Evolutionary conservation across 2,888 invertebrate genomes (phyloP), one percentile per base, ranked within the genome.

Genomic region (Epistrophe grossulariae): DNA sequence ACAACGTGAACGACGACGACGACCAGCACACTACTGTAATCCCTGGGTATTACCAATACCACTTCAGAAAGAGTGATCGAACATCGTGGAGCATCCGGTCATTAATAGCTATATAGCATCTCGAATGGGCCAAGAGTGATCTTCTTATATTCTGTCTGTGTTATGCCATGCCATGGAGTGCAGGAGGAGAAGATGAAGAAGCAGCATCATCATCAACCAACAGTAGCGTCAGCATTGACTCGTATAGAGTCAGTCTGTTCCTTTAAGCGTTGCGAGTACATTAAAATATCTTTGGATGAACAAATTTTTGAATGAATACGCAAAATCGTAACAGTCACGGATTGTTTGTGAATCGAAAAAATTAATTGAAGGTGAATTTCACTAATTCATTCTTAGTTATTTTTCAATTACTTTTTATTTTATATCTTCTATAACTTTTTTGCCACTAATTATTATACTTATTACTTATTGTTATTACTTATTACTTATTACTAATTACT

Each of bases 21-120:
- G 13, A 11, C 19, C 35, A 50, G 59, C 74, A 83, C 64, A 79
- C 76, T 55, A 74, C 66, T 60, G 50, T 66, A 73, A 79, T 83
- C 71, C 40, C 70, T 17, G 28, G 40, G 52, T 55, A 70, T 40
- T 38, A 79, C 78, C 38, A 79, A 71, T 74, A 79, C 79, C 52
- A 70, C 59, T 71, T 19, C 64, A n/a, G 24, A 19, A 52, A 62
- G 70, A 74, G 24, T 48, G 84, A 88, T 88, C 84, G 88, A 88
- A 88, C 88, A 88, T 84, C 77, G 76, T 57, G 52, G 59, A 76
- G 84, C 88, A 88, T 88, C 88, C 88, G 88, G 88, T 88, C 88
- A 84, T 88, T 84, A 88, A 88, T 80, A 84, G 88, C 88, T 52
- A 70, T 64, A 55, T 52, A 66, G 48, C 84, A 78, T 77, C 57